These are phyloP conservation scores for Gadus chalcogrammus DNA, from an alignment of 2,113 vertebrate genomes.

Conservation along the genomic window DNA sequence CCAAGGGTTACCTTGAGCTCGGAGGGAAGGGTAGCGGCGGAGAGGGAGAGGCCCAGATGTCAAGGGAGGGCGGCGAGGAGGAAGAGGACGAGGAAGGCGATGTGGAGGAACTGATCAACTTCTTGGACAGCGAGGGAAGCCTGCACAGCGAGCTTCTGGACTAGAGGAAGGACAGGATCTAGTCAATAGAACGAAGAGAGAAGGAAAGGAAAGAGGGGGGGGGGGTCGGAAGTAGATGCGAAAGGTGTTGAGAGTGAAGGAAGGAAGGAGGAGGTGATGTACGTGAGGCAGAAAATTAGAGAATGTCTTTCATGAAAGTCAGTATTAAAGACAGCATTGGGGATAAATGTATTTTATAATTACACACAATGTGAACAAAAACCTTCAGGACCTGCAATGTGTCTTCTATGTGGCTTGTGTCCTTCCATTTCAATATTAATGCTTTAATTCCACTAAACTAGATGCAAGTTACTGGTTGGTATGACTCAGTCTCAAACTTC, in stretches of 20 bases:
- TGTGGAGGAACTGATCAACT: conserved; percentile 54
- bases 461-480: too few relatives aligned
- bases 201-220: not conserved
- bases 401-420: too few relatives aligned
- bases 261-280: not conserved
- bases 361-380: too few relatives aligned
- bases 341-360: too few relatives aligned
- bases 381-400: too few relatives aligned
- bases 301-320: too few relatives aligned
- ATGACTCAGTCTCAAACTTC: too few relatives aligned
- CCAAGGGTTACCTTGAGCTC: conserved; percentile 60
- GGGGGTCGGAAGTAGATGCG: not conserved
- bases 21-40: conserved; percentile 35
- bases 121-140: conserved; percentile 54
- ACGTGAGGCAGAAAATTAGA: too few relatives aligned
- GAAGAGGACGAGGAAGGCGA: conserved; percentile 45
- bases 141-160: conserved; percentile 56
- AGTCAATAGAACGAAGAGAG: not conserved
- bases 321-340: too few relatives aligned
- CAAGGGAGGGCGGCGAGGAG: conserved; percentile 44
- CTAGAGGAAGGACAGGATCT: conserved; percentile 6
- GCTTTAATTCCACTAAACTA: too few relatives aligned
- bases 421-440: too few relatives aligned
- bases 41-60: conserved; percentile 37
- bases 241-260: not conserved